phyloP scores from a whole-genome alignment of 2,888 invertebrate species.

The Pseudoips prasinana region DNA sequence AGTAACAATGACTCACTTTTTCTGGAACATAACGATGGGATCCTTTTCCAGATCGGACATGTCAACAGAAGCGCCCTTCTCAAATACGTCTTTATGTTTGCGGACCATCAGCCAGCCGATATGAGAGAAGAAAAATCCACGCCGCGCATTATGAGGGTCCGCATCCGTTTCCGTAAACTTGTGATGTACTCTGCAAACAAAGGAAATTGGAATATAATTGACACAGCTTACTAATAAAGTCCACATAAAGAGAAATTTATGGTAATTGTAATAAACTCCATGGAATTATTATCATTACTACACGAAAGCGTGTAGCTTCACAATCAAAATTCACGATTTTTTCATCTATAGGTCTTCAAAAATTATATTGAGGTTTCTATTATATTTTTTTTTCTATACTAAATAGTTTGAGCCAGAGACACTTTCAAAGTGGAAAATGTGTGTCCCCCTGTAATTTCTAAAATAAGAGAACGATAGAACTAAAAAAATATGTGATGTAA shows the following conservation, averaged over 20 bases:
- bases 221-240: not conserved
- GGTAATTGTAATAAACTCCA: constrained; percentile 1
- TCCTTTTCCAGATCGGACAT: constrained; percentile 94
- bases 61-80: constrained; percentile 91
- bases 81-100: constrained; percentile 94
- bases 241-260: not conserved
- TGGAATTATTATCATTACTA: no score
- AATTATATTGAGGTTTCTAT: no score
- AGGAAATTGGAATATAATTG: not conserved
- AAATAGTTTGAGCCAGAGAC: no score
- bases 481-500: no score
- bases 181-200: constrained; percentile 87
- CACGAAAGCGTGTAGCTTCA: no score
- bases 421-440: no score
- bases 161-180: constrained; percentile 95
- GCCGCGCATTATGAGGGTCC: constrained; percentile 92
- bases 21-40: constrained; percentile 92
- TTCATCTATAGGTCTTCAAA: no score
- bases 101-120: constrained; percentile 95
- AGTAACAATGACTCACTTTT: constrained; percentile 90
- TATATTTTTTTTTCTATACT: no score
- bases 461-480: no score
- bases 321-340: no score
- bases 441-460: no score
- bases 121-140: constrained; percentile 98